Percentiles rank a stretch among this genome's conserved stretches.
Evolutionary conservation across 2,797 vertebrate species (phyloP).

Genomic region (Phataginus tricuspis): DNA sequence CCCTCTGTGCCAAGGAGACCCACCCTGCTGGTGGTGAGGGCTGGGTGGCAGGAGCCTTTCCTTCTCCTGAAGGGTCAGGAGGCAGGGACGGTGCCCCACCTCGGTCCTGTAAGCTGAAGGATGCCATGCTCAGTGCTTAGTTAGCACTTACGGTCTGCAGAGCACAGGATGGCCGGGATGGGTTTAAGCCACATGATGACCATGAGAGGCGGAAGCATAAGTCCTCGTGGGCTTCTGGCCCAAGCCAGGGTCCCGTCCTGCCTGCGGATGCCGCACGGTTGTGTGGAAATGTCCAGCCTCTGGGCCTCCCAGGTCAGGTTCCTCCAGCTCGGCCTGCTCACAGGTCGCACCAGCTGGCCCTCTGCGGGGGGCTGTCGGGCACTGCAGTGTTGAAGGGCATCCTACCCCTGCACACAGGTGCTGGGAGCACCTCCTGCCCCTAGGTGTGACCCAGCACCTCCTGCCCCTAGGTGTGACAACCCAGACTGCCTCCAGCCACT

Average conservation of each 20-base stretch:
- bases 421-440: neutral
- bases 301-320: fast-evolving
- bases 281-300: neutral
- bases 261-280: fast-evolving
- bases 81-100: neutral
- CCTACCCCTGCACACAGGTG: neutral
- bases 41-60: neutral
- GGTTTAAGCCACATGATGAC: neutral
- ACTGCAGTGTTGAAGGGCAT: no score
- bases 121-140: fast-evolving
- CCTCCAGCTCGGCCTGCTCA: fast-evolving
- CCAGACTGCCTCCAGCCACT: neutral
- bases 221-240: neutral
- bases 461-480: no score
- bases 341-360: neutral
- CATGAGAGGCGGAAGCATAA: neutral
- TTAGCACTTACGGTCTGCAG: neutral
- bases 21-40: neutral
- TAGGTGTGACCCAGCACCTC: no score
- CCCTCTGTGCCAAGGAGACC: neutral
- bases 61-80: neutral
- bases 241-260: neutral
- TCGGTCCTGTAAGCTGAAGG: neutral
- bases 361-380: neutral
- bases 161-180: neutral